Evolutionary conservation across 1,140 invertebrate genomes (phyloP), one percentile per base, ranked within the genome.

Genomic region (Pseudachorutes palmiensis): DNA sequence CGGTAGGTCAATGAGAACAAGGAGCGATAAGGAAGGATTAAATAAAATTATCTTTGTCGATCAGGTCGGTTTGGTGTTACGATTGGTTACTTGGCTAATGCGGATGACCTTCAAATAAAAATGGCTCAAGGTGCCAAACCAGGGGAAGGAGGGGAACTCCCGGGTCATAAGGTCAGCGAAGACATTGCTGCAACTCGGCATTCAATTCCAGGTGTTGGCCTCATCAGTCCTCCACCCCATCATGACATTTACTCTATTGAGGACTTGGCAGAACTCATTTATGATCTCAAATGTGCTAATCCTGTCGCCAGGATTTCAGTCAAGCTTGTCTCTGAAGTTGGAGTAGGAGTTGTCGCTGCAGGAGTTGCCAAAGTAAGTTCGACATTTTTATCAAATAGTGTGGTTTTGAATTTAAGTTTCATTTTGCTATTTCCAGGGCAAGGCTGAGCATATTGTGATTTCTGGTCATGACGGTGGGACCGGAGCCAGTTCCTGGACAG

Each of bases 171-270:
- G 76, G 85, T 85, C 5, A 94, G 94, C 0, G 87, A 90, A 75
- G 94, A 97, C 61, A 99, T 99, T 77, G 97, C 96, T 3, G 85
- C 86, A 66, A 97, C 94, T 1, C 84, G 97, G 60, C 93, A 97
- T 79, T 98, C 94, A 0, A 94, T 98, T 1, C 83, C 95, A 3
- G 94, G 94, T 5, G 97, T 99, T n/a, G 97, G 97, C 61, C 80
- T 99, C 0, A 98, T 99, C 76, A 98, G 94, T 0, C 97, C 97
- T 33, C 96, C 97, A 3, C 97, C 97, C 3, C 97, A 99, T 82
- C 97, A 99, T 79, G 96, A 99, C 77, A 98, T 99, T 78, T 99
- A 99, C 80, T 97, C 94, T 36, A 99, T 99, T 76, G 97, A 99
- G 81, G 97, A 99, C 83, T 82, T 99, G 72, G 93, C 96, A 1